Percentiles rank a stretch among this genome's conserved stretches.
These are phyloP conservation scores for Ceyx cyanopectus DNA, from an alignment of 2,113 vertebrate species.

Conservation along the genomic window DNA sequence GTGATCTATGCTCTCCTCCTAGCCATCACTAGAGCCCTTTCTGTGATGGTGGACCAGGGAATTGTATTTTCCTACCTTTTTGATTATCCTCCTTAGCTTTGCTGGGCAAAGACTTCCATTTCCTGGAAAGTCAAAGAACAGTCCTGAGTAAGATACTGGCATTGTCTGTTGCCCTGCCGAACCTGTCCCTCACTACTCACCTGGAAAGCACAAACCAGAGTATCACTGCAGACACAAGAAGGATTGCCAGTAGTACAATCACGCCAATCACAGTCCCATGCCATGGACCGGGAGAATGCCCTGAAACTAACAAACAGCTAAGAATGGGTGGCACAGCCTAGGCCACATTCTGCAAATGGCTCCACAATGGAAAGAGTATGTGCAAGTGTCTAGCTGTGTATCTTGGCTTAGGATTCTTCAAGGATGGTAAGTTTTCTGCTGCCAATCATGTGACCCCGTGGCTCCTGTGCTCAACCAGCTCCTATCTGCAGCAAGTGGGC, in stretches of 20 bases:
- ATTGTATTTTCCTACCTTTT: slow-evolving; percentile 7
- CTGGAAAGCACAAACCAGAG: background rate
- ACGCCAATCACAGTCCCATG: background rate
- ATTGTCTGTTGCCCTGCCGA: background rate
- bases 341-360: fast-evolving
- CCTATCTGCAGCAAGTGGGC: fast-evolving
- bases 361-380: fast-evolving
- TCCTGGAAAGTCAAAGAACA: slow-evolving; percentile 21
- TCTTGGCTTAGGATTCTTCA: background rate
- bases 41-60: background rate
- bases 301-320: background rate
- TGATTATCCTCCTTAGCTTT: background rate
- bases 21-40: background rate
- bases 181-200: background rate
- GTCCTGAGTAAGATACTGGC: background rate
- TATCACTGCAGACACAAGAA: background rate
- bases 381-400: fast-evolving
- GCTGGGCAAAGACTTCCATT: background rate
- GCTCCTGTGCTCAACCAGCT: fast-evolving
- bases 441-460: fast-evolving
- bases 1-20: background rate
- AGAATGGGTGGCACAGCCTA: background rate
- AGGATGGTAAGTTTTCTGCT: fast-evolving
- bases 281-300: fast-evolving
- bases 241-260: background rate